Evolutionary conservation across 2,888 invertebrate genomes (phyloP), one percentile per base, ranked within the genome.

Genomic region (Dryomyza anilis): DNA sequence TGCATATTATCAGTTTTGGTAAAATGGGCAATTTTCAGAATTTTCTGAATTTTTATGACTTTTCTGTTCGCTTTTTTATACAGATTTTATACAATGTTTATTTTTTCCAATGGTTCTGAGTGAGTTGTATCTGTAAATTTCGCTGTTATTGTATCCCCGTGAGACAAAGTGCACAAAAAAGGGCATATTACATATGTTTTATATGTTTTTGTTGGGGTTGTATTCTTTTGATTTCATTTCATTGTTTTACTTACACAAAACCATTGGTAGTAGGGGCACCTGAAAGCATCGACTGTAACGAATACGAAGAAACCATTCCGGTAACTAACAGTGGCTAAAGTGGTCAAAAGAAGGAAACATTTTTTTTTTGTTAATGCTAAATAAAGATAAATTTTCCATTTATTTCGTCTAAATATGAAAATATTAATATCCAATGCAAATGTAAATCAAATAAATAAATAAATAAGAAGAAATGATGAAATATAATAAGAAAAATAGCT

Each of bases 101-200:
- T 48, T 59, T n/a, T 59, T 46, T 46, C 33, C 30, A 59, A 46
- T 46, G 33, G 46, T 60, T 48, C 33, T n/a, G 19, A 50, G 43
- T 52, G 33, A 56, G 33, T 46, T 55, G 30, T 46, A 46, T n/a
- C 39, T 27, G 55, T 30, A 5, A n/a, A 12, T 57, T 50, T 46
- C 23, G 16, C 58, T 64, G 36, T 52, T 39, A 50, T 58, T 50
- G 50, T 58, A 52, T 58, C 52, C 50, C 57, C 52, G 57, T 62
- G 62, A 30, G 62, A 62, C 46, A 30, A 60, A 23, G 7, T 12
- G 36, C 12, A n/a, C 10, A 19, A 10, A 27, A 27, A 27, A 58
- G 46, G 46, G 36, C 36, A 12, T 25, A 16, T 10, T 23, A 55
- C 55, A 55, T 27, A 33, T 55, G 36, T 55, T 55, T 33, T 33